phyloP scores from a whole-genome alignment of 2,888 invertebrate species.

The Drosophila melanosoma region DNA sequence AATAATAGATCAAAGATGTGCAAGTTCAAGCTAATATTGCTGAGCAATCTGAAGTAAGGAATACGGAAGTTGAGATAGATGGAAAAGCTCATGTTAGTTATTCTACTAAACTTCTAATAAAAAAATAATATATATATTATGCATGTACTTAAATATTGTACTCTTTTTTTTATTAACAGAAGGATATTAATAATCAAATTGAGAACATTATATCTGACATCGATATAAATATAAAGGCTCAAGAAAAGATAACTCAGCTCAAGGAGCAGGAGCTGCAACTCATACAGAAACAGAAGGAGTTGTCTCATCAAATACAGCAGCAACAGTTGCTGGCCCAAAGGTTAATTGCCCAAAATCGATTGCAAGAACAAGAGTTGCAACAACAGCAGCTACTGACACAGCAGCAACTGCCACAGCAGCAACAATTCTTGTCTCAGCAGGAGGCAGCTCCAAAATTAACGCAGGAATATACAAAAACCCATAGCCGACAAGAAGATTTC shows the following conservation, averaged over 20 bases:
- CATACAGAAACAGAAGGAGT: constrained; percentile 71
- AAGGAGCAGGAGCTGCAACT: constrained; percentile 73
- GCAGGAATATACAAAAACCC: neutral
- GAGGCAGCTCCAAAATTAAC: neutral
- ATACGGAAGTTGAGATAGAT: neutral
- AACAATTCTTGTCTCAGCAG: neutral
- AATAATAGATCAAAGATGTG: constrained; percentile 23
- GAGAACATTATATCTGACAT: constrained; percentile 88
- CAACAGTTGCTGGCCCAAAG: constrained; percentile 72
- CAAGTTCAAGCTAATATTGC: neutral
- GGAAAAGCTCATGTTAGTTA: constrained; percentile 13
- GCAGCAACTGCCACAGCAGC: constrained; percentile 6
- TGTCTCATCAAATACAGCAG: constrained; percentile 71
- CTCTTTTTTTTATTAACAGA: constrained; percentile 30
- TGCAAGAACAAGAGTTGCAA: constrained; percentile 60
- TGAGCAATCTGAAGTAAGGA: neutral
- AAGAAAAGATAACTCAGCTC: constrained; percentile 80
- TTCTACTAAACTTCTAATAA: constrained; percentile 15
- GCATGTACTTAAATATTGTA: neutral
- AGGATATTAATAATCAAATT: constrained; percentile 84
- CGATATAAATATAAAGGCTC: constrained; percentile 86
- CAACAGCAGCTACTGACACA: constrained; percentile 31
- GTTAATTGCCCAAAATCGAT: constrained; percentile 63
- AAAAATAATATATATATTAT: neutral
- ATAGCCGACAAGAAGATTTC: constrained; percentile 12